phyloP scores from a whole-genome alignment of 2,797 vertebrate genomes.

The Steatocranus sp. region DNA sequence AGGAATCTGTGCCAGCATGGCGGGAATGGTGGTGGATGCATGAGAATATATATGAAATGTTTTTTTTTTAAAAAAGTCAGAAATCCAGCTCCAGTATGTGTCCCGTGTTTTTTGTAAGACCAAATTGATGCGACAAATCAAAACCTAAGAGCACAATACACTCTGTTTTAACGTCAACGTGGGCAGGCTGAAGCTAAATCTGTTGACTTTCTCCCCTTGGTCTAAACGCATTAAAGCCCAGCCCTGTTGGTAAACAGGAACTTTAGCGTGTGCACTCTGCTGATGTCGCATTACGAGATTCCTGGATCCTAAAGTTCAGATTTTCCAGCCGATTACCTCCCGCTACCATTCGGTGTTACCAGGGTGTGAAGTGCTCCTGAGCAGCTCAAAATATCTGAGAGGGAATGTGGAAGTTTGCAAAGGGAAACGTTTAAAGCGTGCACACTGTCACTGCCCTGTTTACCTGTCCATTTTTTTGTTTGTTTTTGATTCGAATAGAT shows the following conservation, averaged over 20 bases:
- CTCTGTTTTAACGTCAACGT: background rate
- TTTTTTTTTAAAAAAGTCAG: background rate
- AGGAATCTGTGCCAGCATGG: background rate
- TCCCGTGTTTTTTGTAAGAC: background rate
- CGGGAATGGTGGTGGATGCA: background rate
- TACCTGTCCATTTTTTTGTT: background rate
- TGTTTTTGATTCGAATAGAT: background rate
- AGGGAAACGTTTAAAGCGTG: background rate
- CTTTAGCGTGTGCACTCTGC: background rate
- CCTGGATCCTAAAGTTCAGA: constrained; percentile 10
- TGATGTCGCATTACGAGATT: background rate
- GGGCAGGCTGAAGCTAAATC: background rate
- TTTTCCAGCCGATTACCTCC: constrained; percentile 14
- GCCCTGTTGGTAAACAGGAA: background rate
- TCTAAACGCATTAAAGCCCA: background rate
- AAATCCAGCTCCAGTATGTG: background rate
- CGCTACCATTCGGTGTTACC: background rate
- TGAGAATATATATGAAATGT: background rate
- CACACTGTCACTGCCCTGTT: background rate
- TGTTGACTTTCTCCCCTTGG: background rate
- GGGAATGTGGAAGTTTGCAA: background rate
- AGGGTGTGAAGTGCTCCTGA: background rate
- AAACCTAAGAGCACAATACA: constrained; percentile 27
- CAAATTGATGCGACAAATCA: background rate
- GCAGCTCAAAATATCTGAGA: background rate